phyloP scores from a whole-genome alignment of 2,797 vertebrate species.

The Percopsis omiscomaycus region DNA sequence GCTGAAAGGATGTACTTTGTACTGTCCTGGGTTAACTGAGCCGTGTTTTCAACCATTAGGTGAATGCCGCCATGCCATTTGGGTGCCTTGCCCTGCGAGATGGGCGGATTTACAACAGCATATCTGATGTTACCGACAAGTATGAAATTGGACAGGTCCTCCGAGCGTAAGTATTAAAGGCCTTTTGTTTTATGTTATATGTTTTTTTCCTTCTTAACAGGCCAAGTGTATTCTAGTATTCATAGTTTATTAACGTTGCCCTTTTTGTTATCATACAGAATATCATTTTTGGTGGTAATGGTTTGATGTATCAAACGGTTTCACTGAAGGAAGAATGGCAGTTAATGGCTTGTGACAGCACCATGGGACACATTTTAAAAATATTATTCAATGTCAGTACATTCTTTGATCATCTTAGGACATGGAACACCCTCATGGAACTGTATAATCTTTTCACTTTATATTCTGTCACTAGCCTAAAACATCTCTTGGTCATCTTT shows the following conservation, averaged over 20 bases:
- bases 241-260: conserved; percentile 9
- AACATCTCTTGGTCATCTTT: conserved; percentile 27
- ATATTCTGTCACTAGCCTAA: conserved; percentile 20
- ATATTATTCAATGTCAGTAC: conserved; percentile 19
- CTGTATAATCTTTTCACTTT: conserved; percentile 17
- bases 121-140: conserved; percentile 86
- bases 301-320: conserved; percentile 26
- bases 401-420: conserved; percentile 25
- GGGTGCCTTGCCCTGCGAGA: conserved; percentile 87
- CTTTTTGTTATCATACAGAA: not conserved
- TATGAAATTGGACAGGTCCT: conserved; percentile 88
- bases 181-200: conserved; percentile 13
- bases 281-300: conserved; percentile 22
- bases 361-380: conserved; percentile 25
- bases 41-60: conserved; percentile 58
- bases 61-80: conserved; percentile 87
- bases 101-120: conserved; percentile 81
- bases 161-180: conserved; percentile 78
- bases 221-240: conserved; percentile 5
- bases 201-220: not conserved
- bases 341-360: conserved; percentile 17
- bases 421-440: conserved; percentile 15
- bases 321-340: conserved; percentile 32
- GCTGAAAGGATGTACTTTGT: too few species aligned
- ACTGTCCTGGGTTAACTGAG: conserved; percentile 8